phyloP scores from a whole-genome alignment of 2,797 vertebrate species.

The Poeciliopsis turneri region DNA sequence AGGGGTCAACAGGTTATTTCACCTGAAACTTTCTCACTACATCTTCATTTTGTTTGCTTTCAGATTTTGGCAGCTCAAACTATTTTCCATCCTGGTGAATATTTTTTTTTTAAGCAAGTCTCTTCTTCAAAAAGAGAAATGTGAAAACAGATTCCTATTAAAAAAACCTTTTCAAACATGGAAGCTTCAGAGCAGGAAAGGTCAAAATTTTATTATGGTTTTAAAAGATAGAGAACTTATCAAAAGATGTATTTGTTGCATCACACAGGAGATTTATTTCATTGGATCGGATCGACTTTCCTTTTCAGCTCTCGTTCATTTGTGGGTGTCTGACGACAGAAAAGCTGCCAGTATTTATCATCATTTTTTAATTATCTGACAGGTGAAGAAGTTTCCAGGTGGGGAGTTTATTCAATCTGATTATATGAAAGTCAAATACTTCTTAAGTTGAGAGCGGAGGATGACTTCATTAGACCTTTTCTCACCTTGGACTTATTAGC shows the following conservation, averaged over 20 bases:
- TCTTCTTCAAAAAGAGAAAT: background rate
- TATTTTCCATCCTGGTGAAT: background rate
- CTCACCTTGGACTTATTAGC: background rate
- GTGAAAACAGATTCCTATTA: background rate
- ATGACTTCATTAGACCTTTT: background rate
- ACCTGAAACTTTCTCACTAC: constrained; percentile 8
- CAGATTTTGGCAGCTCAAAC: background rate
- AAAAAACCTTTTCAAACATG: background rate
- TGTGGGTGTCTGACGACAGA: constrained; percentile 9
- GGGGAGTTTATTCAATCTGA: background rate
- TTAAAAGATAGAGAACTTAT: background rate
- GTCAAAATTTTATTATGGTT: background rate
- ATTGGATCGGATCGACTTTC: background rate
- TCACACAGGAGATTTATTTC: background rate
- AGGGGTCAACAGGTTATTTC: background rate
- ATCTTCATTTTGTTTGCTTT: constrained; percentile 7
- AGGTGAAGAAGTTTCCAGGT: background rate
- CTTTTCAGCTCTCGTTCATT: background rate
- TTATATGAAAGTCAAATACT: background rate
- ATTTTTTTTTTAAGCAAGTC: background rate
- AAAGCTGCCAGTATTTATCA: constrained; percentile 3
- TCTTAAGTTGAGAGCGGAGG: background rate
- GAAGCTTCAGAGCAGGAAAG: background rate
- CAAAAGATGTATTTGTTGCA: background rate
- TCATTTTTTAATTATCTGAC: background rate